These are phyloP conservation scores for Drosophila rubida DNA, from an alignment of 2,888 invertebrate species.

Conservation along the genomic window DNA sequence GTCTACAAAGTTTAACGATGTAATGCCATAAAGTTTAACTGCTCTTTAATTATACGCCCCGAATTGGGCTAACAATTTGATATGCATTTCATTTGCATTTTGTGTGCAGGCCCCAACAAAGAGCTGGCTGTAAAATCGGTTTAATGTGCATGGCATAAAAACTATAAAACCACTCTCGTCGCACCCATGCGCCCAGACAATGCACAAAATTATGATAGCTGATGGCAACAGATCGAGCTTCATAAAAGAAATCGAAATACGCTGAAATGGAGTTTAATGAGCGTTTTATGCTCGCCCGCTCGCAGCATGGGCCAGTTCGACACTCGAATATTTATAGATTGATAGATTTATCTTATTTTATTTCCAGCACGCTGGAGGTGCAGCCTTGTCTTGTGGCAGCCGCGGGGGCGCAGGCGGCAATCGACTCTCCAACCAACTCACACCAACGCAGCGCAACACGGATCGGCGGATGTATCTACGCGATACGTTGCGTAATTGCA, in stretches of 20 bases:
- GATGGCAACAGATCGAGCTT: background rate
- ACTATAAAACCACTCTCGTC: slow-evolving; percentile 50
- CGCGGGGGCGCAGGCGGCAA: no score
- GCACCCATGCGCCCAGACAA: slow-evolving; percentile 52
- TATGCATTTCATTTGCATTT: slow-evolving; percentile 65
- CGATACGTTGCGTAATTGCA: slow-evolving; percentile 50
- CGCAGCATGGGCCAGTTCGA: slow-evolving; percentile 61
- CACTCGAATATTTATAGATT: slow-evolving; percentile 63
- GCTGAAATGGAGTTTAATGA: slow-evolving; percentile 64
- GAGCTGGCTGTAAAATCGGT: slow-evolving; percentile 57
- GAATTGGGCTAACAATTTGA: slow-evolving; percentile 49
- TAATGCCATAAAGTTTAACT: slow-evolving; percentile 48
- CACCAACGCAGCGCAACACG: background rate
- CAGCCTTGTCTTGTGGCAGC: no score
- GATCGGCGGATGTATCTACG: slow-evolving; percentile 33
- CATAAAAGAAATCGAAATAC: slow-evolving; percentile 20
- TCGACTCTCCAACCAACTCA: no score
- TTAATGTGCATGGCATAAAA: slow-evolving; percentile 40
- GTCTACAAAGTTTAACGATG: slow-evolving; percentile 54
- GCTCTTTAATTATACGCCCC: slow-evolving; percentile 59
- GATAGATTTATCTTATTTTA: slow-evolving; percentile 65
- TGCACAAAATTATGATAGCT: slow-evolving; percentile 29
- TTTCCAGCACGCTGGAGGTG: slow-evolving; percentile 30
- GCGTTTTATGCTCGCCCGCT: slow-evolving; percentile 52
- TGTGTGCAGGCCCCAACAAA: slow-evolving; percentile 24